phyloP scores from a whole-genome alignment of 2,888 invertebrate genomes.

The Sisyra terminalis region DNA sequence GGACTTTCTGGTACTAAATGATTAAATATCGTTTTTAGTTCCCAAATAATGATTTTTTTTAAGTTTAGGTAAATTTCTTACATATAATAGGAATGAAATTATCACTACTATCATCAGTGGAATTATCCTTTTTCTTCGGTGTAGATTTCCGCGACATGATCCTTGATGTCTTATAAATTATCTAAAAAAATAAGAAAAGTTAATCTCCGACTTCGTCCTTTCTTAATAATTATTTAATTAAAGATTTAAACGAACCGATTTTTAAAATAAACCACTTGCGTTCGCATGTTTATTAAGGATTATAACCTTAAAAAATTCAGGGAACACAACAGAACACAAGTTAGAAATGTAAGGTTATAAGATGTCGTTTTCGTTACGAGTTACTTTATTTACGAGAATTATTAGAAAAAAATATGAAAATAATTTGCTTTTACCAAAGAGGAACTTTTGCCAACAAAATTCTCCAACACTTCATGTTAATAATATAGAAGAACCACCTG shows the following conservation, averaged over 20 bases:
- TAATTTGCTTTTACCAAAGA: neutral
- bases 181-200: no score
- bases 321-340: neutral
- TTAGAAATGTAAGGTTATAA: neutral
- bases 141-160: constrained; percentile 1
- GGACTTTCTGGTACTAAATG: constrained; percentile 26
- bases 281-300: neutral
- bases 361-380: neutral
- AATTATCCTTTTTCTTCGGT: constrained; percentile 1
- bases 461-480: neutral
- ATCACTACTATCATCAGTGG: neutral
- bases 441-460: neutral
- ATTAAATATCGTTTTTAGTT: neutral
- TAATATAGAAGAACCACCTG: neutral
- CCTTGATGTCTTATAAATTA: no score
- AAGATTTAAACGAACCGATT: no score
- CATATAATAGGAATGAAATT: neutral
- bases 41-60: neutral
- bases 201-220: no score
- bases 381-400: neutral
- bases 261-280: no score
- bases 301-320: neutral
- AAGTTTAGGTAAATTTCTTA: neutral
- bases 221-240: no score
- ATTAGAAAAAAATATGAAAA: neutral